Conservation (phyloP, 2,113 vertebrate species). For the Eptatretus burgeri region DNA sequence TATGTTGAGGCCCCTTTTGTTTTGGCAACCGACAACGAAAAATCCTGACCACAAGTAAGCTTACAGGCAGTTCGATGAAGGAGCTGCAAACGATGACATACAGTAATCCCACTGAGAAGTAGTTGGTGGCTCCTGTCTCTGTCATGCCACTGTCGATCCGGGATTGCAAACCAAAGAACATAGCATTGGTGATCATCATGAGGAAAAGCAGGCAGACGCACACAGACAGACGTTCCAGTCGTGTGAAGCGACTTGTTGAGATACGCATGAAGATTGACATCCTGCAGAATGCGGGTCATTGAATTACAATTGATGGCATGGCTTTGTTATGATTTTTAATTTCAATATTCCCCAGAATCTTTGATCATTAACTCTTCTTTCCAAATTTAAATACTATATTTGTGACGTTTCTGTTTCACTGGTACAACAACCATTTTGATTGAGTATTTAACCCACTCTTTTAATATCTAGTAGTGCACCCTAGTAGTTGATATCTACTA, state of each 20-base stretch:
- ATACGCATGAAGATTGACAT: background rate
- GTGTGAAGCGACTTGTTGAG: background rate
- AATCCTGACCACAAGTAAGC: background rate
- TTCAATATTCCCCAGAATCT: too few species aligned
- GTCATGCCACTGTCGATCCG: background rate
- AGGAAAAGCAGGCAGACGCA: background rate
- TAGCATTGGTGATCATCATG: conserved; percentile 3
- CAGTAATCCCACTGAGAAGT: background rate
- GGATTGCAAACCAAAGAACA: background rate
- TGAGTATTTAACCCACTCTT: too few species aligned
- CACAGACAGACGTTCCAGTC: background rate
- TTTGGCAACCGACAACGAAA: background rate
- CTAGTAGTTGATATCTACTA: too few species aligned
- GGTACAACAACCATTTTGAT: too few species aligned
- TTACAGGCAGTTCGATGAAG: background rate
- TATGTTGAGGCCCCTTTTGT: background rate
- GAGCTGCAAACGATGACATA: background rate
- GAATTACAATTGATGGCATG: too few species aligned
- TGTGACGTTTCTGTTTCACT: too few species aligned
- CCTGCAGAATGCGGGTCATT: background rate
- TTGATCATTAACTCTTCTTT: too few species aligned
- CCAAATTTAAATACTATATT: too few species aligned
- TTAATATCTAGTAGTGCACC: too few species aligned
- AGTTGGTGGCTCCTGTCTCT: background rate
- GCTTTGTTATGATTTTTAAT: too few species aligned